Conservation (phyloP, 2,888 invertebrate genomes). For the Cryptocephalus primarius region DNA sequence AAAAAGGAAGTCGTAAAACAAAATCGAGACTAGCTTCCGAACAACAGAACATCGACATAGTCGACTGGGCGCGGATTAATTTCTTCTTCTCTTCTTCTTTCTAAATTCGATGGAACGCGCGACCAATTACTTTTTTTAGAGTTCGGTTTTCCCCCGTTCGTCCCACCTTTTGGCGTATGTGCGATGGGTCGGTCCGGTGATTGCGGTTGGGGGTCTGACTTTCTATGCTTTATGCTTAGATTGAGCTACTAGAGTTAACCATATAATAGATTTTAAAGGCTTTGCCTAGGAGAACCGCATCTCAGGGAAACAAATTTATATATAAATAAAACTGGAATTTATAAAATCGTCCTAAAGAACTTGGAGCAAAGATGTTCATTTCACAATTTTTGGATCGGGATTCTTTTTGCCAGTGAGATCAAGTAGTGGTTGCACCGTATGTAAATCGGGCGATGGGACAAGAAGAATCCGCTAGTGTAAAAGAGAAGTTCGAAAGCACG, state of each 20-base stretch:
- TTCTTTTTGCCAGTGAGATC: too few species aligned
- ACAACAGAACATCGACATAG: constrained; percentile 18
- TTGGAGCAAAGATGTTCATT: too few species aligned
- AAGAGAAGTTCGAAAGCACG: too few species aligned
- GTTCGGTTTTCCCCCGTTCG: constrained; percentile 1
- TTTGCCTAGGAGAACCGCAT: too few species aligned
- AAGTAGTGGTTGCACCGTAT: too few species aligned
- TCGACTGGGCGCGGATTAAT: constrained; percentile 16
- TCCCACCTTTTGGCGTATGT: constrained; percentile 7
- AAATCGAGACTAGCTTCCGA: constrained; percentile 19
- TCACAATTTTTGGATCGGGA: too few species aligned
- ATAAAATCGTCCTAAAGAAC: too few species aligned
- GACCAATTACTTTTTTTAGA: constrained; percentile 10
- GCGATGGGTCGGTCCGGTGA: constrained; percentile 4
- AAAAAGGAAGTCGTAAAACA: constrained; percentile 20
- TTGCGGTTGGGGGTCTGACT: constrained; percentile 4
- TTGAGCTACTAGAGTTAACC: not conserved
- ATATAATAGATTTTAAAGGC: too few species aligned
- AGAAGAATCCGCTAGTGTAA: too few species aligned
- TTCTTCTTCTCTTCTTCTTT: constrained; percentile 4
- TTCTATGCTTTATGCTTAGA: not conserved
- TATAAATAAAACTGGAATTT: too few species aligned
- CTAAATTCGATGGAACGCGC: constrained; percentile 15
- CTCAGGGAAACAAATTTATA: too few species aligned
- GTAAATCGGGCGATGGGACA: too few species aligned